Percentiles rank a stretch among this genome's conserved stretches.
Conservation (phyloP, 2,888 invertebrate species). For the Limnephilus rhombicus region DNA sequence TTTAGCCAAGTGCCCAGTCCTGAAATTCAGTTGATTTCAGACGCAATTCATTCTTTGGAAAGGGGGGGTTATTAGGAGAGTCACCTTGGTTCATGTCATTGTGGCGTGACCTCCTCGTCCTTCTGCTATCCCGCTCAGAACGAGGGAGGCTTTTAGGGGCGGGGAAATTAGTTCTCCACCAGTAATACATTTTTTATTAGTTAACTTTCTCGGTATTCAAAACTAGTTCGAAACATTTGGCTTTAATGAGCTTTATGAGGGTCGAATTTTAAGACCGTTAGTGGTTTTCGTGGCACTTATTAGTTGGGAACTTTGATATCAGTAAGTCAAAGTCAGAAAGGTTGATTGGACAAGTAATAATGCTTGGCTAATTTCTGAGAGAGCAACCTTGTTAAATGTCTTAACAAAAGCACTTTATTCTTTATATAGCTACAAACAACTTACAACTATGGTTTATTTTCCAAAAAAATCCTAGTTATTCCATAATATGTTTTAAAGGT, state of each 20-base stretch:
- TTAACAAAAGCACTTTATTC: neutral
- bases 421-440: neutral
- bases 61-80: conserved; percentile 40
- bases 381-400: neutral
- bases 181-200: neutral
- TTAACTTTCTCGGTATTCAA: conserved; percentile 25
- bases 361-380: neutral
- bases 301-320: neutral
- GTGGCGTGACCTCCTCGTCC: conserved; percentile 39
- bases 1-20: conserved; percentile 19
- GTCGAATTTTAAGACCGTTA: neutral
- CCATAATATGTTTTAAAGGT: neutral
- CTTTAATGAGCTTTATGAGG: conserved; percentile 14
- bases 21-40: conserved; percentile 18
- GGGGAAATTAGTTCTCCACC: neutral
- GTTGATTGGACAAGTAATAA: neutral
- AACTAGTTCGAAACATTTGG: conserved; percentile 30
- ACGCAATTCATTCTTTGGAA: conserved; percentile 29
- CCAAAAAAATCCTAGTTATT: neutral
- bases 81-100: conserved; percentile 44
- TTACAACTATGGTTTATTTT: neutral
- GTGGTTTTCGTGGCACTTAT: neutral
- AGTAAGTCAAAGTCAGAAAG: neutral
- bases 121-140: conserved; percentile 2
- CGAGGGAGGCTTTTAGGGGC: neutral